Conservation (phyloP, 1,140 invertebrate genomes). For the Nylanderia fulva region DNA sequence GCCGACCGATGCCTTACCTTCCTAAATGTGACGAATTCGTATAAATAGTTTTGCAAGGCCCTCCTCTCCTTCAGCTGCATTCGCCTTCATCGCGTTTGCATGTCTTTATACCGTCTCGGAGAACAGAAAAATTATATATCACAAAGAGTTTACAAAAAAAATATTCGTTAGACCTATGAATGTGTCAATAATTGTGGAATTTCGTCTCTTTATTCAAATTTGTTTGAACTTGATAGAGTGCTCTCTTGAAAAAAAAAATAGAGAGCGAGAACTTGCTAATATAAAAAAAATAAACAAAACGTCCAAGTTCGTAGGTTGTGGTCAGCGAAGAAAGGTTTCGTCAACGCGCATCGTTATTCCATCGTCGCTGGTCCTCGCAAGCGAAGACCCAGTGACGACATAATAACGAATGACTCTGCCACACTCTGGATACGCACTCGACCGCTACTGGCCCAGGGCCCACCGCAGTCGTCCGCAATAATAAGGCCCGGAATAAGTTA, state of each 20-base stretch:
- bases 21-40: slow-evolving; percentile 70
- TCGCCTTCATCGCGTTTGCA: slow-evolving; percentile 38
- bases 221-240: not conserved
- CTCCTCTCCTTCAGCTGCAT: not conserved
- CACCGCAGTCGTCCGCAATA: slow-evolving; percentile 80
- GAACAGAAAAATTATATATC: not conserved
- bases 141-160: not conserved
- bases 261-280: not conserved
- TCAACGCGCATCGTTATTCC: slow-evolving; percentile 65
- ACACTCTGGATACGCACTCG: slow-evolving; percentile 45
- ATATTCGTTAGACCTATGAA: not conserved
- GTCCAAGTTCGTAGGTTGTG: not conserved
- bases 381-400: slow-evolving; percentile 76
- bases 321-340: slow-evolving; percentile 23
- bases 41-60: slow-evolving; percentile 64
- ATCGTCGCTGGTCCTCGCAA: slow-evolving; percentile 54
- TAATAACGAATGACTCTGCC: slow-evolving; percentile 76
- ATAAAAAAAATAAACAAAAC: not conserved
- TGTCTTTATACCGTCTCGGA: not conserved
- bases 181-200: not conserved
- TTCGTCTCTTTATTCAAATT: not conserved
- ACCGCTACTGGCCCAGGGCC: slow-evolving; percentile 62
- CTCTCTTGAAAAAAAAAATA: not conserved
- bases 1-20: slow-evolving; percentile 57
- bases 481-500: slow-evolving; percentile 82